These are phyloP conservation scores for Channallabes apus DNA, from an alignment of 2,797 vertebrate species.

Conservation along the genomic window DNA sequence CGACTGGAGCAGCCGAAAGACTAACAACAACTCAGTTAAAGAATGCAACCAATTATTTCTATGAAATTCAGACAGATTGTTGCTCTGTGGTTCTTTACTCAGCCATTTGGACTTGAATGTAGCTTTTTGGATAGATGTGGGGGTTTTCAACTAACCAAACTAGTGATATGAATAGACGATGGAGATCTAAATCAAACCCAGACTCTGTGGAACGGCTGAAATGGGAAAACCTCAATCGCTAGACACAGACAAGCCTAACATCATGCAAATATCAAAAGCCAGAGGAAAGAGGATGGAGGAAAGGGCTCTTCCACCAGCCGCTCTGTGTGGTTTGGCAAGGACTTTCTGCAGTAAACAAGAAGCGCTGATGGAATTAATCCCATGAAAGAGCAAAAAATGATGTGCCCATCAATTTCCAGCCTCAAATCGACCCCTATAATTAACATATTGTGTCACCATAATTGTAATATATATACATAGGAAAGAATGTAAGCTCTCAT, in stretches of 20 bases:
- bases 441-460: neutral
- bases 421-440: neutral
- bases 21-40: neutral
- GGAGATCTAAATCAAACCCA: constrained; percentile 59
- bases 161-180: neutral
- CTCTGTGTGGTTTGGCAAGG: neutral
- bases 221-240: constrained; percentile 27
- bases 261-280: constrained; percentile 5
- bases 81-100: neutral
- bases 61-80: neutral
- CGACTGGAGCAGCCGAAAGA: too few relatives aligned
- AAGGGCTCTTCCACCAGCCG: neutral
- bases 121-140: neutral
- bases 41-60: neutral
- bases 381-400: neutral
- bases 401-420: neutral
- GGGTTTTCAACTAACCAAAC: neutral
- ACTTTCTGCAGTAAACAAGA: neutral
- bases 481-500: neutral
- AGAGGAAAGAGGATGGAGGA: constrained; percentile 3
- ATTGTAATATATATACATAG: neutral
- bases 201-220: constrained; percentile 50
- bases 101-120: neutral
- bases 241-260: neutral
- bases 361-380: neutral